Evolutionary conservation across 1,140 invertebrate species (phyloP).

Genomic region (Oncopodura yosiiana): DNA sequence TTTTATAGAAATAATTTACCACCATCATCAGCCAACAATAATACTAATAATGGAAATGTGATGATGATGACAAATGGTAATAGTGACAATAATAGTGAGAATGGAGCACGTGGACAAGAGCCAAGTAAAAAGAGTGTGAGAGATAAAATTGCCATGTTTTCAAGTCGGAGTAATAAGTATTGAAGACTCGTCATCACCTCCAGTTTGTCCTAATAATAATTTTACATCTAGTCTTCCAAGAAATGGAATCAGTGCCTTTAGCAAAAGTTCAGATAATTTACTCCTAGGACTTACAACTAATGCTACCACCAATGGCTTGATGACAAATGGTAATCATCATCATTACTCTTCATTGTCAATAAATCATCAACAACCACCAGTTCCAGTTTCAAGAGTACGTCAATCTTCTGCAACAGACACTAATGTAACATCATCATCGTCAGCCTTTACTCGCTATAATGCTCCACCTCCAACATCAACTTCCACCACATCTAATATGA

Average conservation of each 20-base stretch:
- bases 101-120: slow-evolving; percentile 50
- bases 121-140: slow-evolving; percentile 67
- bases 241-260: slow-evolving; percentile 7
- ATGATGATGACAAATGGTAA: slow-evolving; percentile 7
- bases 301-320: not conserved
- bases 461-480: too few relatives aligned
- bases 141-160: slow-evolving; percentile 82
- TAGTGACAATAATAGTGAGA: slow-evolving; percentile 9
- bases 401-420: not conserved
- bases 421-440: not conserved
- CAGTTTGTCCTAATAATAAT: not conserved
- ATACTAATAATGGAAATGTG: not conserved
- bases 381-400: too few relatives aligned
- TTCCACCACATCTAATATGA: slow-evolving; percentile 19
- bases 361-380: not conserved
- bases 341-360: too few relatives aligned
- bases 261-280: slow-evolving; percentile 29
- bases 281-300: slow-evolving; percentile 11
- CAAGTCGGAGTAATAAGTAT: slow-evolving; percentile 37
- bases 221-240: slow-evolving; percentile 31
- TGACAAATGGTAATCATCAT: not conserved
- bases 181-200: slow-evolving; percentile 16
- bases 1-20: too few relatives aligned
- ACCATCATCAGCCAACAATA: too few relatives aligned
- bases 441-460: not conserved